Percentiles rank a stretch among this genome's conserved stretches.
phyloP scores from a whole-genome alignment of 2,888 invertebrate species.

The Drosophila nr. perissopoda region DNA sequence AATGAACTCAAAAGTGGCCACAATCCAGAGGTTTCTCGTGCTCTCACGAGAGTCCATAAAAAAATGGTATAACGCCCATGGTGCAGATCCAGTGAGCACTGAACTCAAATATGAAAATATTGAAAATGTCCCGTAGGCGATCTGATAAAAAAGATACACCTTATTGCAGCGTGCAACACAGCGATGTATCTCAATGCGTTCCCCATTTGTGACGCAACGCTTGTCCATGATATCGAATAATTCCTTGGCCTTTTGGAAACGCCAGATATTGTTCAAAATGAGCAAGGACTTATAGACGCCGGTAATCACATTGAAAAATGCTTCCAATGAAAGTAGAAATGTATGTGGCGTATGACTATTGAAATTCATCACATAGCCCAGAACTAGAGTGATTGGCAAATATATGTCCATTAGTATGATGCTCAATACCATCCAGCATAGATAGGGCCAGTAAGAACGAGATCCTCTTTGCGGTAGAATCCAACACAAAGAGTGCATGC shows the following conservation, averaged over 20 bases:
- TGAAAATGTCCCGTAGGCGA: slow-evolving; percentile 1
- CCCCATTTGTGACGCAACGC: slow-evolving; percentile 2
- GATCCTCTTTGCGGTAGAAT: not conserved
- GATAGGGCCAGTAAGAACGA: slow-evolving; percentile 8
- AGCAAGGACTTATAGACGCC: not conserved
- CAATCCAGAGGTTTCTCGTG: slow-evolving; percentile 19
- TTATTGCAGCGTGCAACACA: slow-evolving; percentile 35
- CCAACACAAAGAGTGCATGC: slow-evolving; percentile 42
- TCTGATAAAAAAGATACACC: slow-evolving; percentile 17
- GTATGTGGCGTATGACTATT: slow-evolving; percentile 7
- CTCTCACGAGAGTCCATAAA: slow-evolving; percentile 26
- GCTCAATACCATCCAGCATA: not conserved
- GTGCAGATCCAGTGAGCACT: slow-evolving; percentile 3
- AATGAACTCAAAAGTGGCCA: not conserved
- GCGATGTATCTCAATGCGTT: slow-evolving; percentile 25
- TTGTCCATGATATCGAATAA: slow-evolving; percentile 40
- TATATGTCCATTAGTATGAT: not conserved
- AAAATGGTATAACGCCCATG: slow-evolving; percentile 43
- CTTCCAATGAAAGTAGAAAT: slow-evolving; percentile 29
- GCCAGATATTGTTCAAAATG: not conserved
- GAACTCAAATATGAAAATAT: slow-evolving; percentile 13
- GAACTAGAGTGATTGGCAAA: slow-evolving; percentile 32
- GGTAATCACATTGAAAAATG: slow-evolving; percentile 17
- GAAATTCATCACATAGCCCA: slow-evolving; percentile 24
- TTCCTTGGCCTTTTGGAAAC: slow-evolving; percentile 27